A percentile compares a stretch with the other conserved stretches of the same genome.
Evolutionary conservation across 2,888 invertebrate genomes (phyloP).

Genomic region (Petrolisthes cinctipes): DNA sequence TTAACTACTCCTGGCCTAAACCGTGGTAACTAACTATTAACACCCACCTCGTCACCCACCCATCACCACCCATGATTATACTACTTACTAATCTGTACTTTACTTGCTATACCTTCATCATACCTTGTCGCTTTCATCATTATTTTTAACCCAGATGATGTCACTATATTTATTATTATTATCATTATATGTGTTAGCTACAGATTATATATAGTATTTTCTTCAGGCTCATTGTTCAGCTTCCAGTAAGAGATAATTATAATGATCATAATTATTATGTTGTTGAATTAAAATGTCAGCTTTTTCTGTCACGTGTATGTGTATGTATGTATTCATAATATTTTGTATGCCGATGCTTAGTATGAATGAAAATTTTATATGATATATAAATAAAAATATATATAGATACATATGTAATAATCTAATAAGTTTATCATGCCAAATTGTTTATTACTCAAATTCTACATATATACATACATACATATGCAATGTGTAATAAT

Average conservation of each 20-base stretch:
- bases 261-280: neutral
- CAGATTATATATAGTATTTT: slow-evolving; percentile 34
- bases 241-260: neutral
- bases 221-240: neutral
- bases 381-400: slow-evolving; percentile 27
- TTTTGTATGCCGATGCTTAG: slow-evolving; percentile 17
- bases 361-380: slow-evolving; percentile 26
- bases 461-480: neutral
- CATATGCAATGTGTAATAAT: slow-evolving; percentile 6
- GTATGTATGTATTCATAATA: slow-evolving; percentile 36
- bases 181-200: slow-evolving; percentile 49
- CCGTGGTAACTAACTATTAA: too few relatives aligned
- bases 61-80: slow-evolving; percentile 28
- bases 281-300: neutral
- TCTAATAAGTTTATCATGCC: neutral
- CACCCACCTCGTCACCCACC: neutral
- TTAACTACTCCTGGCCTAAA: too few relatives aligned
- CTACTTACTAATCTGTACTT: slow-evolving; percentile 29
- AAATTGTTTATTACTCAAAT: neutral
- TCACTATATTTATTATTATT: too few relatives aligned
- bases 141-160: neutral
- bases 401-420: neutral
- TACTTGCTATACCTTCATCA: neutral
- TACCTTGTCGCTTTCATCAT: neutral
- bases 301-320: neutral